Percentiles rank a stretch among this genome's conserved stretches.
Evolutionary conservation across 2,113 vertebrate genomes (phyloP).

Genomic region (Anhinga rufa): DNA sequence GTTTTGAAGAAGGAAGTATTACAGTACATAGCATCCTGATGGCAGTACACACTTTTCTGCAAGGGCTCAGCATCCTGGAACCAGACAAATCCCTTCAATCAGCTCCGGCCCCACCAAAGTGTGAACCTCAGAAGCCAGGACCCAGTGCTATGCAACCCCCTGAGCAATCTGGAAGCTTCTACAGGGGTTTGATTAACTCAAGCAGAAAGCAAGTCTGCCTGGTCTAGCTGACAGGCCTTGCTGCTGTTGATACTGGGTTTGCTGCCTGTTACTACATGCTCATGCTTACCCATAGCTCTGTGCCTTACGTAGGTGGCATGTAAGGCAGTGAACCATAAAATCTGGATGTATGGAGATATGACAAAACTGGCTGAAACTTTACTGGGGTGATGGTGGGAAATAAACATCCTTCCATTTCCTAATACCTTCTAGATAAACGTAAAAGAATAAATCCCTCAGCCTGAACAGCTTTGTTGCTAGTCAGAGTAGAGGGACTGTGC

Average conservation of each 20-base stretch:
- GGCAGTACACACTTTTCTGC: neutral
- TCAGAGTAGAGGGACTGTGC: neutral
- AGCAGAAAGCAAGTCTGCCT: neutral
- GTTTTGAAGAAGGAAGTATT: neutral
- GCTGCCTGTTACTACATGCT: neutral
- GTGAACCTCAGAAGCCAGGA: neutral
- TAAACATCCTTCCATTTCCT: neutral
- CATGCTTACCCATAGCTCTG: neutral
- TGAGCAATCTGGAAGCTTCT: neutral
- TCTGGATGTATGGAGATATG: neutral
- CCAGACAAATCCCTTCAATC: neutral
- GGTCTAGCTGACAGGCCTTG: neutral
- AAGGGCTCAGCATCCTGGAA: neutral
- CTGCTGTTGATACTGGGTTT: neutral
- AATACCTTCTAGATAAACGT: neutral
- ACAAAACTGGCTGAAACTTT: neutral
- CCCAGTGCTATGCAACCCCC: neutral
- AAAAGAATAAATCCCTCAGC: neutral
- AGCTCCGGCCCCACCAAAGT: fast-evolving
- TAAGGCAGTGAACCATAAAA: neutral
- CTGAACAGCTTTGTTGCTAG: neutral
- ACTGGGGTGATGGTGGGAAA: neutral
- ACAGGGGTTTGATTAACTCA: neutral
- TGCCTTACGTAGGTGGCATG: fast-evolving
- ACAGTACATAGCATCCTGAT: neutral